Percentiles rank a stretch among this genome's conserved stretches.
phyloP scores from a whole-genome alignment of 2,888 invertebrate species.

The Diarsia mendica region DNA sequence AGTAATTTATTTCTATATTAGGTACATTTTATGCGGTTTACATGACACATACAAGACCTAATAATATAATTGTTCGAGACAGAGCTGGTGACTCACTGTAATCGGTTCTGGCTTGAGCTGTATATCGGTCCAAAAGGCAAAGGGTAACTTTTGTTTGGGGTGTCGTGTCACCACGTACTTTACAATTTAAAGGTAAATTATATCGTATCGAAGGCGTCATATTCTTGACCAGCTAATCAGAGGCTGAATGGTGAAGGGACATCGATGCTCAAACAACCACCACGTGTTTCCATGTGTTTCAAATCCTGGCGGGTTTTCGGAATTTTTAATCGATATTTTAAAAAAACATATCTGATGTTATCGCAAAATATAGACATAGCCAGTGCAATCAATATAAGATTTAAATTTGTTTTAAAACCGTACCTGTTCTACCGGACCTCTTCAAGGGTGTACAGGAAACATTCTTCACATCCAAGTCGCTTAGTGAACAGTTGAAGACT shows the following conservation, averaged over 20 bases:
- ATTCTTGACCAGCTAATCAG: neutral
- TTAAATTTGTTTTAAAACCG: neutral
- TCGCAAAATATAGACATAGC: too few species aligned
- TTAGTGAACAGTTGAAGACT: conserved; percentile 75
- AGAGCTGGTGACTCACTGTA: neutral
- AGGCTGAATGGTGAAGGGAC: too few species aligned
- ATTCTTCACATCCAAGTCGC: conserved; percentile 61
- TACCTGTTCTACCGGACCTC: conserved; percentile 58
- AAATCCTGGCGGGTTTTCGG: too few species aligned
- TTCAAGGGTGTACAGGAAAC: conserved; percentile 72
- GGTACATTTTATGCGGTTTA: neutral
- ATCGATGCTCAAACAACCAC: too few species aligned
- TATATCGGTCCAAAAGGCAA: neutral
- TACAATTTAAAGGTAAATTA: neutral
- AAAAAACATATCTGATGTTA: too few species aligned
- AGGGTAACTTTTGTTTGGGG: neutral
- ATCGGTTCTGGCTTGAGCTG: neutral
- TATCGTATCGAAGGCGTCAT: neutral
- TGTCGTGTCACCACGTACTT: neutral
- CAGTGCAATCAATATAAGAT: too few species aligned
- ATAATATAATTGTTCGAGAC: neutral
- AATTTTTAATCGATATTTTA: too few species aligned
- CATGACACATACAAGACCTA: neutral
- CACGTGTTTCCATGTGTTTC: too few species aligned
- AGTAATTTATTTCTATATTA: neutral